Conservation (phyloP, 2,888 invertebrate species). For the Sarcophaga rosellei region DNA sequence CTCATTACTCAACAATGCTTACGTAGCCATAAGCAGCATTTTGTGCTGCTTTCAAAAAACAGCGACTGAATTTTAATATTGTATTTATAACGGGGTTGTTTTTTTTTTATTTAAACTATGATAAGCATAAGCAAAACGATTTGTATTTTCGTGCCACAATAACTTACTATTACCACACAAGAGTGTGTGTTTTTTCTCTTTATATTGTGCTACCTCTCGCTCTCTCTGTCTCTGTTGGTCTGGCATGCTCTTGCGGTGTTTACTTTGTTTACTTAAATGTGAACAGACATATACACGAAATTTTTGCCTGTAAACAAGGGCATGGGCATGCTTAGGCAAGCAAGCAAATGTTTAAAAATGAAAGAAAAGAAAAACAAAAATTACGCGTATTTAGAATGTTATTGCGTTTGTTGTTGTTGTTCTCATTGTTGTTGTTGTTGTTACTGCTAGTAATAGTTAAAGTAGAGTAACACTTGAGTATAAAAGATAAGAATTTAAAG, state of each 20-base stretch:
- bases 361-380: background rate
- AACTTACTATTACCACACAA: background rate
- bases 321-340: background rate
- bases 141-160: background rate
- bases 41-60: background rate
- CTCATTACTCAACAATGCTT: background rate
- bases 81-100: slow-evolving; percentile 40
- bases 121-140: slow-evolving; percentile 31
- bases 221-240: background rate
- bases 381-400: background rate
- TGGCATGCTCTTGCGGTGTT: background rate
- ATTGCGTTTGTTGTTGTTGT: background rate
- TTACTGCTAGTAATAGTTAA: slow-evolving; percentile 13
- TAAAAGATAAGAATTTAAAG: slow-evolving; percentile 41
- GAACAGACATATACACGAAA: background rate
- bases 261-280: background rate
- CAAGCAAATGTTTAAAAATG: background rate
- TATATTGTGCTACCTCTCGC: no score
- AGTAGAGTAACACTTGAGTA: slow-evolving; percentile 37
- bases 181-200: background rate
- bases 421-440: background rate
- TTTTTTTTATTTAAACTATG: slow-evolving; percentile 37
- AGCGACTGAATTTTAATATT: background rate
- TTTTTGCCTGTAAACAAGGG: background rate
- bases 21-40: background rate